Evolutionary conservation across 2,888 invertebrate genomes (phyloP).

Genomic region (Leptopilina syphax): DNA sequence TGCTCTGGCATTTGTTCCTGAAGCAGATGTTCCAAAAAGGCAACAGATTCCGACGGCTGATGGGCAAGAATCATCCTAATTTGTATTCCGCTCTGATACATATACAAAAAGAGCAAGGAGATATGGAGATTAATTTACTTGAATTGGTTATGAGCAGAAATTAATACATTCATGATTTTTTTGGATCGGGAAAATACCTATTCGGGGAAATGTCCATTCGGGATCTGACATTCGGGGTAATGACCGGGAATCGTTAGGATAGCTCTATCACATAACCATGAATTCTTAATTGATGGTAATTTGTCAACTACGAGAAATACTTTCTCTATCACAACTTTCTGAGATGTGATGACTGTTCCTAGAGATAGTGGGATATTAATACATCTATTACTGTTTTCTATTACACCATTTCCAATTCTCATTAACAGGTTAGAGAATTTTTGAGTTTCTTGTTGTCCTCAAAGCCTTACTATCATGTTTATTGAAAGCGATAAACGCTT

Average conservation of each 20-base stretch:
- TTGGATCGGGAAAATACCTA: not conserved
- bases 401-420: not conserved
- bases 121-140: not conserved
- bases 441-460: constrained; percentile 1
- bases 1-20: too few species aligned
- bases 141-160: not conserved
- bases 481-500: constrained; percentile 39
- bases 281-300: not conserved
- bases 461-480: constrained; percentile 49
- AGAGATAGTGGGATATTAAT: not conserved
- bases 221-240: not conserved
- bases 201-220: not conserved
- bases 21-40: too few species aligned
- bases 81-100: too few species aligned
- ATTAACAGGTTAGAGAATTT: not conserved
- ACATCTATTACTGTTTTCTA: not conserved
- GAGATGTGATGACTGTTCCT: not conserved
- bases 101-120: too few species aligned
- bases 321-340: not conserved
- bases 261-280: not conserved
- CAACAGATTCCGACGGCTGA: too few species aligned
- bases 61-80: too few species aligned
- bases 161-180: not conserved
- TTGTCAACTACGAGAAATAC: constrained; percentile 30
- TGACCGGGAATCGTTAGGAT: not conserved